These are phyloP conservation scores for Blomia tropicalis DNA, from an alignment of 2,888 invertebrate species.

Conservation along the genomic window DNA sequence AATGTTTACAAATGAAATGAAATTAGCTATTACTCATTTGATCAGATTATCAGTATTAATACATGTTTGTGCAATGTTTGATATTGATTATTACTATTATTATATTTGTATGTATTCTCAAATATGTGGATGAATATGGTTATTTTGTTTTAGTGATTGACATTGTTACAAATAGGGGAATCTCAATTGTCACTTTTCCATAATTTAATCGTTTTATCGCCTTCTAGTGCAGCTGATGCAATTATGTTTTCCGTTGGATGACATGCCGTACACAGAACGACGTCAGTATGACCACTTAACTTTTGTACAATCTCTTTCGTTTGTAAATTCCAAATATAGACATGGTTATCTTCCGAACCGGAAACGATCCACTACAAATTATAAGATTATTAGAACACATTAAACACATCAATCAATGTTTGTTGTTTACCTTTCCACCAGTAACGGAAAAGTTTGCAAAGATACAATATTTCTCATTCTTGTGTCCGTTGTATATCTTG, in stretches of 20 bases:
- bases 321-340: constrained; percentile 99
- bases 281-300: constrained; percentile 81
- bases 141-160: no score
- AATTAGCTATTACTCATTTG: no score
- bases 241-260: constrained; percentile 99
- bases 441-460: constrained; percentile 99
- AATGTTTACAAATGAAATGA: no score
- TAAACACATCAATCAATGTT: neutral
- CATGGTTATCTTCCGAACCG: constrained; percentile 96
- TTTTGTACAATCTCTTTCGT: constrained; percentile 98
- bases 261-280: constrained; percentile 91
- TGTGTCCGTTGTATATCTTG: constrained; percentile 94
- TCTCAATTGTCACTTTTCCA: constrained; percentile 66
- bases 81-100: no score
- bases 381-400: constrained; percentile 31
- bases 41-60: no score
- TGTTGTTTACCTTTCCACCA: constrained; percentile 72
- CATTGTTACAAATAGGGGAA: no score
- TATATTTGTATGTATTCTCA: no score
- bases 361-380: constrained; percentile 88
- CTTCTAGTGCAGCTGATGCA: constrained; percentile 93
- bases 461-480: constrained; percentile 98
- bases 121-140: no score
- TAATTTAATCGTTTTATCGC: constrained; percentile 94
- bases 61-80: no score